Evolutionary conservation across 1,140 invertebrate species (phyloP).

Genomic region (Sitophilus oryzae): DNA sequence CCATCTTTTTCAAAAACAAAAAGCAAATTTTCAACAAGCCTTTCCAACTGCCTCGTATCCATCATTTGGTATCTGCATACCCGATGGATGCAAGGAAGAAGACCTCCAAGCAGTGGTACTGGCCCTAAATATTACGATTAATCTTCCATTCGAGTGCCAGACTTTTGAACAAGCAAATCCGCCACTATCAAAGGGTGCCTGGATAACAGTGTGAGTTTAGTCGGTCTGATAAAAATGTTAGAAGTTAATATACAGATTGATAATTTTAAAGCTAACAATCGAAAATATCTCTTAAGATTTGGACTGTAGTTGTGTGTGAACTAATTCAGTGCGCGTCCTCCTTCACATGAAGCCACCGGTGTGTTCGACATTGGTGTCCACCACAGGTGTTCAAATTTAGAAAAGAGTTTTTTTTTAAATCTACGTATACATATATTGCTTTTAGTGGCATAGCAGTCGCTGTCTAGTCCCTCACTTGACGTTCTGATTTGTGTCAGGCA

Average conservation of each 20-base stretch:
- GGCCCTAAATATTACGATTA: slow-evolving; percentile 4
- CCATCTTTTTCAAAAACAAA: slow-evolving; percentile 7
- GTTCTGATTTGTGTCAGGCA: no score
- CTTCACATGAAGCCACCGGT: no score
- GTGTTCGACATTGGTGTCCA: no score
- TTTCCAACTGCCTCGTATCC: slow-evolving; percentile 10
- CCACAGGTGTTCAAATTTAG: no score
- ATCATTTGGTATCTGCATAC: slow-evolving; percentile 27
- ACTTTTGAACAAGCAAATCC: slow-evolving; percentile 15
- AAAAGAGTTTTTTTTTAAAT: no score
- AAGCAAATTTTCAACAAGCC: slow-evolving; percentile 7
- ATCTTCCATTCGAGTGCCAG: slow-evolving; percentile 23
- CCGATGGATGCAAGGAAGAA: slow-evolving; percentile 20
- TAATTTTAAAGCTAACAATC: not conserved
- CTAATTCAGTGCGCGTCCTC: no score
- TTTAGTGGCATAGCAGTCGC: no score
- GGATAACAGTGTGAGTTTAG: slow-evolving; percentile 25
- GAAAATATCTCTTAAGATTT: no score
- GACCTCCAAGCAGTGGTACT: slow-evolving; percentile 13
- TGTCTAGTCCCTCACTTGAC: no score
- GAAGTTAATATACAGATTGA: not conserved
- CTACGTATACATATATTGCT: no score
- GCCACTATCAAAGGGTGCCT: slow-evolving; percentile 21
- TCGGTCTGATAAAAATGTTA: not conserved
- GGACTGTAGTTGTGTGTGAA: no score